A percentile compares a stretch with the other conserved stretches of the same genome.
These are phyloP conservation scores for Heteromormyrus szaboi DNA, from an alignment of 2,797 vertebrate genomes.

Conservation along the genomic window DNA sequence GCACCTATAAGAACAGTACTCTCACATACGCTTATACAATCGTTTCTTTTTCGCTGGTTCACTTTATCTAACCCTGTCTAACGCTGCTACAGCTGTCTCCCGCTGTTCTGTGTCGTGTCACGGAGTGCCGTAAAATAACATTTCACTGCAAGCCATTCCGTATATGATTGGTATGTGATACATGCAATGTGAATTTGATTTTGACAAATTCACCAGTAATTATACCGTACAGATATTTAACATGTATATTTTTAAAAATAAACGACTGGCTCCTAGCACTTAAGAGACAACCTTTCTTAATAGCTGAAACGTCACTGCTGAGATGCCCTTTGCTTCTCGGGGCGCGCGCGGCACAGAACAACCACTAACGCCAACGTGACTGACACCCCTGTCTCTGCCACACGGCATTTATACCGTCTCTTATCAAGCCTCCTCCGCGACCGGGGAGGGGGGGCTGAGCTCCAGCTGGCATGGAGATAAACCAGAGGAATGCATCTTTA, in stretches of 20 bases:
- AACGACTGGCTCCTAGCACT: background rate
- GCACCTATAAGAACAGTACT: background rate
- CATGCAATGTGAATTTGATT: background rate
- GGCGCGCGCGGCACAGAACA: background rate
- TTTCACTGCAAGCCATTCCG: background rate
- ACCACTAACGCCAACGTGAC: background rate
- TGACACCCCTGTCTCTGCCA: background rate
- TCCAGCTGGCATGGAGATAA: slow-evolving; percentile 1
- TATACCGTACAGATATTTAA: background rate
- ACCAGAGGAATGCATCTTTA: slow-evolving; percentile 13
- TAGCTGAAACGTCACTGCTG: background rate
- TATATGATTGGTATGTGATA: background rate
- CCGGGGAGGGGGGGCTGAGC: background rate
- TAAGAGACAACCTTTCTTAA: background rate
- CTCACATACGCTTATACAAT: background rate
- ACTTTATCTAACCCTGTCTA: background rate
- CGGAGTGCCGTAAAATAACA: background rate
- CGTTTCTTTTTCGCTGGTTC: background rate
- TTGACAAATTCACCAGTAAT: background rate
- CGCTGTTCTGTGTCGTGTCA: background rate
- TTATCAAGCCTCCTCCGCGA: slow-evolving; percentile 3
- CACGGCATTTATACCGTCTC: background rate
- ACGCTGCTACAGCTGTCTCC: background rate
- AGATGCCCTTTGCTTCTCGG: background rate
- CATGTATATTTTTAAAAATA: background rate